Percentiles rank a stretch among this genome's conserved stretches.
Evolutionary conservation across 2,113 vertebrate genomes (phyloP).

Genomic region (Dromiciops gliroides): DNA sequence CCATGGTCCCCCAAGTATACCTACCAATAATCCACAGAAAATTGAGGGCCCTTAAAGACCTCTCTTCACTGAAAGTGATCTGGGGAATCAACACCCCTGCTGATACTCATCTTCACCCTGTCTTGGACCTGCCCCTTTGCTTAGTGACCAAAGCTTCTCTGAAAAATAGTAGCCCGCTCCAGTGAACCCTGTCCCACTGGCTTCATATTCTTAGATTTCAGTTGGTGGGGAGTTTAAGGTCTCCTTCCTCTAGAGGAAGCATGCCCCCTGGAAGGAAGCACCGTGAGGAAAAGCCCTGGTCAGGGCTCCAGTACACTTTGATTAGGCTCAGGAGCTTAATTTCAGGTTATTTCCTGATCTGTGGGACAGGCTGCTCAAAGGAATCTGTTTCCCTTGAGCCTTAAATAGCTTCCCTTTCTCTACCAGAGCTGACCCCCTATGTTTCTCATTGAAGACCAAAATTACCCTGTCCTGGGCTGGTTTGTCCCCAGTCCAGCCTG

Average conservation of each 20-base stretch:
- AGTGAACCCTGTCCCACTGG: not conserved
- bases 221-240: not conserved
- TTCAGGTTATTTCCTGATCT: not conserved
- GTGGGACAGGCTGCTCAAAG: not conserved
- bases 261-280: not conserved
- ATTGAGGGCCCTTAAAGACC: not conserved
- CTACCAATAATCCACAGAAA: not conserved
- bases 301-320: not conserved
- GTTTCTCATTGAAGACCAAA: not conserved
- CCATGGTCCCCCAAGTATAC: not conserved
- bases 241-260: not conserved
- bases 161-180: not conserved
- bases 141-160: not conserved
- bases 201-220: not conserved
- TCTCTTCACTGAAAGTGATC: not conserved
- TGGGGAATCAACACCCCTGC: not conserved
- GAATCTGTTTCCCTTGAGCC: not conserved
- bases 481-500: not conserved
- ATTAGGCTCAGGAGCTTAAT: not conserved
- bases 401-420: not conserved
- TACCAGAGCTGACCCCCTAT: not conserved
- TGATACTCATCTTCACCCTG: not conserved
- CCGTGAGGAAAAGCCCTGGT: not conserved
- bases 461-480: not conserved
- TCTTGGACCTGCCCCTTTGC: not conserved